Conservation (phyloP, 2,113 vertebrate genomes). For the Cottus gobio region DNA sequence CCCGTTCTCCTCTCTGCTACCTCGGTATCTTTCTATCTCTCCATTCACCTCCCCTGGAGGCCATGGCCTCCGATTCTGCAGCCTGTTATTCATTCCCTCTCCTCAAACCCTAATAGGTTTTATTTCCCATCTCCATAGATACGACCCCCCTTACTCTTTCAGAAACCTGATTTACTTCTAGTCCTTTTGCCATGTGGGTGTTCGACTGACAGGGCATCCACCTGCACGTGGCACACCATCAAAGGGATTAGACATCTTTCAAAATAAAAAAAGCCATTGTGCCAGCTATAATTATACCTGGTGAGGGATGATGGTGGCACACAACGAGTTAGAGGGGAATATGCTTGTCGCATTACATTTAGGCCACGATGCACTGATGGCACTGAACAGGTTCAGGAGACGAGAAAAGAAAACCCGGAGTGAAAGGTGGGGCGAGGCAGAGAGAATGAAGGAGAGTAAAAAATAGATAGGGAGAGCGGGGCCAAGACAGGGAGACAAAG, state of each 20-base stretch:
- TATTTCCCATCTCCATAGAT: conserved; percentile 34
- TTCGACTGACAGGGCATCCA: conserved; percentile 28
- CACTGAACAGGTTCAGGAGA: conserved; percentile 40
- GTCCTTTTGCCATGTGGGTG: conserved; percentile 3
- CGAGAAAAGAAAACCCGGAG: background rate
- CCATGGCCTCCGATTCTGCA: conserved; percentile 21
- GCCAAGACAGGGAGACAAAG: conserved; percentile 11
- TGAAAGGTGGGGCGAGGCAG: conserved; percentile 22
- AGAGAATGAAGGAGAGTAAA: conserved; percentile 10
- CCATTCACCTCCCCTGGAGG: conserved; percentile 34
- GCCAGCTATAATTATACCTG: conserved; percentile 64
- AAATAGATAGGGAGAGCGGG: conserved; percentile 11
- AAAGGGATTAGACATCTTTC: conserved; percentile 44
- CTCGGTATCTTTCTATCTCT: conserved; percentile 24
- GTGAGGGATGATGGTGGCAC: conserved; percentile 51
- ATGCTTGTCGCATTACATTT: conserved; percentile 73
- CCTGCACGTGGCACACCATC: conserved; percentile 52
- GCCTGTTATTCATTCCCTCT: conserved; percentile 32
- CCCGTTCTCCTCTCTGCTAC: conserved; percentile 14
- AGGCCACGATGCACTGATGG: conserved; percentile 41
- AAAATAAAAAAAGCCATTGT: conserved; percentile 34
- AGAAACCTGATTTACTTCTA: conserved; percentile 34
- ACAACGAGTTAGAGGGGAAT: conserved; percentile 55
- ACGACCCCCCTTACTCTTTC: background rate
- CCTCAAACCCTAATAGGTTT: conserved; percentile 45